A percentile compares a stretch with the other conserved stretches of the same genome.
phyloP scores from a whole-genome alignment of 2,113 vertebrate species.

The Phainopepla nitens region DNA sequence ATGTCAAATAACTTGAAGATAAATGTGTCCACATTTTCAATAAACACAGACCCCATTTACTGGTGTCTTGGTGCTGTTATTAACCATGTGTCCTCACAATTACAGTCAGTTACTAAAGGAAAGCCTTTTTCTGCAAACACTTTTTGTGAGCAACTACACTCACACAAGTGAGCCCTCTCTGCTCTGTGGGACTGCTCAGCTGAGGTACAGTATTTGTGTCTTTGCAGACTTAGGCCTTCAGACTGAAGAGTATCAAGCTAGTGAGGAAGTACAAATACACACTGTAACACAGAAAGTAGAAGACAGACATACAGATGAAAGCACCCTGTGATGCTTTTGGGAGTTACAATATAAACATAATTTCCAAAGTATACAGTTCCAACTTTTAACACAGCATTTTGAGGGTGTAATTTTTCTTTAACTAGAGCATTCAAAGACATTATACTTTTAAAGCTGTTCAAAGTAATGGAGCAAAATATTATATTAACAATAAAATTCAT shows the following conservation, averaged over 20 bases:
- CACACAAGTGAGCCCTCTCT: background rate
- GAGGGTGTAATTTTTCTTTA: slow-evolving; percentile 1
- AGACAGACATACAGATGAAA: background rate
- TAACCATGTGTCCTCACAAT: slow-evolving; percentile 39
- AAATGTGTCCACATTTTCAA: slow-evolving; percentile 24
- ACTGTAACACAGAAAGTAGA: background rate
- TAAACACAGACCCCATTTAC: background rate
- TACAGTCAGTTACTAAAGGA: background rate
- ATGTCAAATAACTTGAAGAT: slow-evolving; percentile 60
- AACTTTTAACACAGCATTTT: slow-evolving; percentile 13
- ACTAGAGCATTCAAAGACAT: slow-evolving; percentile 23
- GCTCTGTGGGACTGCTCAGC: background rate
- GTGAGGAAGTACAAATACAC: slow-evolving; percentile 17
- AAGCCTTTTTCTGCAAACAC: slow-evolving; percentile 12
- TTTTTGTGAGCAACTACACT: background rate
- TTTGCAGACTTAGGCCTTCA: background rate
- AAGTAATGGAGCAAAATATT: slow-evolving; percentile 21
- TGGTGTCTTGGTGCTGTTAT: slow-evolving; percentile 11
- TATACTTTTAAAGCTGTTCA: slow-evolving; percentile 30
- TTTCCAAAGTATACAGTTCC: background rate
- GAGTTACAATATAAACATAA: background rate
- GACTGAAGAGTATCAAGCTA: background rate
- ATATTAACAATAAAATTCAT: background rate
- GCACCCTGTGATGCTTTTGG: background rate
- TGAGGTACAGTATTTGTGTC: background rate